Percentiles rank a stretch among this genome's conserved stretches.
These are phyloP conservation scores for Drosophila flavopinicola DNA, from an alignment of 2,888 invertebrate genomes.

Conservation along the genomic window DNA sequence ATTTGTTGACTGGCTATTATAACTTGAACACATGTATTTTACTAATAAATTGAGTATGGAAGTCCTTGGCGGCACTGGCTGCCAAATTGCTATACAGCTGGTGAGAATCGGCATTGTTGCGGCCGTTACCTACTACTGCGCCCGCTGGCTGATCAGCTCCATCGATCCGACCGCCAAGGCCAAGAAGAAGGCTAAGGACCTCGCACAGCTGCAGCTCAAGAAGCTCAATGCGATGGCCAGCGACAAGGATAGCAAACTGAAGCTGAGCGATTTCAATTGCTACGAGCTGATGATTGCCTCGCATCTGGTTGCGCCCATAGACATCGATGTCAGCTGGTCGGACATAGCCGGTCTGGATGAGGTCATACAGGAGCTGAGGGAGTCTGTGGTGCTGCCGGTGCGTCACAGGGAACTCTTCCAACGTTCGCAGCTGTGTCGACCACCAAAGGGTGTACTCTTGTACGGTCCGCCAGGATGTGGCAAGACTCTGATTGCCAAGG, in stretches of 20 bases:
- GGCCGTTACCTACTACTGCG: slow-evolving; percentile 92
- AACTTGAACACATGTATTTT: slow-evolving; percentile 6
- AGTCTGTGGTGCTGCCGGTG: slow-evolving; percentile 97
- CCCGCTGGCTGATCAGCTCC: slow-evolving; percentile 94
- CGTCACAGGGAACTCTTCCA: slow-evolving; percentile 92
- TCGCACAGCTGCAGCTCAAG: slow-evolving; percentile 91
- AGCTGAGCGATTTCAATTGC: slow-evolving; percentile 90
- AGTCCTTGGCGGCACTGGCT: slow-evolving; percentile 19
- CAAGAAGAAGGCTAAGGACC: slow-evolving; percentile 92
- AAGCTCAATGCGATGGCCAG: slow-evolving; percentile 85
- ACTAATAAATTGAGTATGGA: slow-evolving; percentile 47
- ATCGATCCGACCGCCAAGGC: slow-evolving; percentile 95
- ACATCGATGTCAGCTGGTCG: slow-evolving; percentile 90
- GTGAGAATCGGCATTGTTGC: slow-evolving; percentile 87
- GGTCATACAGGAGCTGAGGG: slow-evolving; percentile 94
- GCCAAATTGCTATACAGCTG: slow-evolving; percentile 85
- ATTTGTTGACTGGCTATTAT: slow-evolving; percentile 1
- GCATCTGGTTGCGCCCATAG: slow-evolving; percentile 94
- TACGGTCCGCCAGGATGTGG: slow-evolving; percentile 98
- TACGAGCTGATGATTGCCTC: slow-evolving; percentile 98
- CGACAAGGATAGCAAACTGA: slow-evolving; percentile 86
- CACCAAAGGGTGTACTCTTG: slow-evolving; percentile 97
- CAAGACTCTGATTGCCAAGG: slow-evolving; percentile 98
- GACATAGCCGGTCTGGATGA: slow-evolving; percentile 96
- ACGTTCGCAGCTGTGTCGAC: slow-evolving; percentile 93